Evolutionary conservation across 2,888 invertebrate species (phyloP), one percentile per base, ranked within the genome.

Genomic region (Saturnia pavonia): DNA sequence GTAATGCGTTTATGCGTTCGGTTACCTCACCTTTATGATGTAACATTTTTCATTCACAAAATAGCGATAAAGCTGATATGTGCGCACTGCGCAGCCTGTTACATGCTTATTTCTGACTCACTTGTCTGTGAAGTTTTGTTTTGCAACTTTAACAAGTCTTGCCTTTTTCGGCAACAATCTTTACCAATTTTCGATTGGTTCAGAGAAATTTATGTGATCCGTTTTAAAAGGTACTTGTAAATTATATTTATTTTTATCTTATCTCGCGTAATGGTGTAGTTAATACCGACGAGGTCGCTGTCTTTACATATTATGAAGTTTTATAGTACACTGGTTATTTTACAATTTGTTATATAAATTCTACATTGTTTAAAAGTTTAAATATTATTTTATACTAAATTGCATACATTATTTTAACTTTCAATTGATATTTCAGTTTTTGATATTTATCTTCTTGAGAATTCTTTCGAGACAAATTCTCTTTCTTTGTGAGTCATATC

Each of bases 1-100:
- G 71, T 51, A 71, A 48, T 25, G 25, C 40, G 25, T 69, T 63
- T 34, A 34, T 34, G 34, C 34, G 6, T 34, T 34, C 16, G 40
- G 22, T 9, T 19, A 22, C 16, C 27, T 42, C 57, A 68, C n/a
- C 51, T 71, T 71, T 65, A 65, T 68, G 68, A 48, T 68, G 60
- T 19, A 67, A 48, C 65, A 68, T 66, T 71, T 51, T 63, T 71
- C 68, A 71, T 68, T 71, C 60, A 71, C 48, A 27, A 22, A 65
- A 65, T 25, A 42, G 19, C 42, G n/a, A 42, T 71, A 71, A 69
- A 63, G 14, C 68, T 67, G 8, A 65, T 63, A 68, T 54, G 51
- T 68, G 48, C 40, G 60, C 57, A 54, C n/a, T n/a, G 48, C n/a
- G 60, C 57, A 54, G 25, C 42, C 48, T 71, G 57, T 48, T 71